Conservation (phyloP, 2,888 invertebrate species). For the Yponomeuta plumbellus region DNA sequence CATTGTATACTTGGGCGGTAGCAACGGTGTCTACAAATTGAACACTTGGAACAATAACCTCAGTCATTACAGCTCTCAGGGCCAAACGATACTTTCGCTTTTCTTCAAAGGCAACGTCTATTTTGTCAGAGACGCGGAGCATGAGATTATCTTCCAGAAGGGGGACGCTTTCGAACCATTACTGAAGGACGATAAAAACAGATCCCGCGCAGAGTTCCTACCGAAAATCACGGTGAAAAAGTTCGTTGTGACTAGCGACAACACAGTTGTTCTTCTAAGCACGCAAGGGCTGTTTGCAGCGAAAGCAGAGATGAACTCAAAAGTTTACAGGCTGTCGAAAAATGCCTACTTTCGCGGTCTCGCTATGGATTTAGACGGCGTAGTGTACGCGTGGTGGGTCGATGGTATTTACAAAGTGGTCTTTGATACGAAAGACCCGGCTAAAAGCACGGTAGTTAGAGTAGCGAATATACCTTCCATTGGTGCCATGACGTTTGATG, state of each 20-base stretch:
- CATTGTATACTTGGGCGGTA: constrained; percentile 54
- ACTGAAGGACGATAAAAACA: constrained; percentile 28
- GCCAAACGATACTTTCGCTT: constrained; percentile 46
- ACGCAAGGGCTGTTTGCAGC: constrained; percentile 42
- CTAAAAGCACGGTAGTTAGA: constrained; percentile 41
- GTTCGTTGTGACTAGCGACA: constrained; percentile 53
- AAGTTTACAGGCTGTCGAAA: constrained; percentile 40
- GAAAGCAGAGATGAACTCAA: constrained; percentile 38
- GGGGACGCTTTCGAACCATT: constrained; percentile 45
- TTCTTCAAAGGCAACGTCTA: constrained; percentile 53
- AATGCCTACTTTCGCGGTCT: constrained; percentile 58
- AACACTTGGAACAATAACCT: constrained; percentile 38
- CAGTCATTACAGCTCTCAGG: constrained; percentile 49
- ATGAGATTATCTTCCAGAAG: constrained; percentile 24
- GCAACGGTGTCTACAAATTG: constrained; percentile 50
- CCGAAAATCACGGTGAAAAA: constrained; percentile 39
- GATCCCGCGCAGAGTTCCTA: too few relatives aligned
- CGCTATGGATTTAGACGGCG: constrained; percentile 48
- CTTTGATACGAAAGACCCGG: constrained; percentile 36
- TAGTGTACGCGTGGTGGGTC: constrained; percentile 61
- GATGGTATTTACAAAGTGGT: constrained; percentile 57
- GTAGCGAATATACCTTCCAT: constrained; percentile 43
- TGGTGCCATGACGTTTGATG: constrained; percentile 57
- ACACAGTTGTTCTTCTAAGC: constrained; percentile 47
- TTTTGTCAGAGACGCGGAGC: constrained; percentile 42